Conservation (phyloP, 2,888 invertebrate genomes). For the Onthophagus sagittarius region DNA sequence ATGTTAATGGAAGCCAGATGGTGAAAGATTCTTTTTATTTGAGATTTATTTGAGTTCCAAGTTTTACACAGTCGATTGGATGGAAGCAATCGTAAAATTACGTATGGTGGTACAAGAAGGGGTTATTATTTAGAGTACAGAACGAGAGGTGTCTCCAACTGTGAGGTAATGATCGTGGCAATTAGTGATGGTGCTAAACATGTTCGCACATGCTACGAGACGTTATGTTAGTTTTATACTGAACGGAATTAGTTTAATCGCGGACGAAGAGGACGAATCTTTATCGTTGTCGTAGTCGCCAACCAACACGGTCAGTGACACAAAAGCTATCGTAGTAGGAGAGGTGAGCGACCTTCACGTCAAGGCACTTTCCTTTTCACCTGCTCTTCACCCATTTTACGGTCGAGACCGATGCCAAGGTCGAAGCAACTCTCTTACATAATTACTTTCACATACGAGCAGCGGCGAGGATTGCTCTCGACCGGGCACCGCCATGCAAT, state of each 20-base stretch:
- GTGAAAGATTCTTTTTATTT: not conserved
- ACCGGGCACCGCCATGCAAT: not conserved
- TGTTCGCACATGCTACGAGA: constrained; percentile 2
- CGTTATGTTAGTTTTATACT: not conserved
- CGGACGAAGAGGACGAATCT: not conserved
- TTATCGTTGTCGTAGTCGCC: not conserved
- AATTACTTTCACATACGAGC: constrained; percentile 21
- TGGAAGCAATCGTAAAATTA: not conserved
- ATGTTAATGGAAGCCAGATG: not conserved
- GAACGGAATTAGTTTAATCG: not conserved
- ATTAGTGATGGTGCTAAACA: constrained; percentile 2
- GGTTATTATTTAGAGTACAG: constrained; percentile 4
- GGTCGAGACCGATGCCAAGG: constrained; percentile 9
- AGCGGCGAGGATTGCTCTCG: constrained; percentile 1
- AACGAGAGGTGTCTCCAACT: not conserved
- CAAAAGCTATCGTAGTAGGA: not conserved
- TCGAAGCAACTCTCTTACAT: constrained; percentile 15
- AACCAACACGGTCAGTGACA: constrained; percentile 6
- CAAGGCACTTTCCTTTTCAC: constrained; percentile 3
- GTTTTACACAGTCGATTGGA: not conserved
- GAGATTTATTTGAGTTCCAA: not conserved
- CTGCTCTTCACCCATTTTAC: constrained; percentile 11
- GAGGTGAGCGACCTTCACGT: not conserved
- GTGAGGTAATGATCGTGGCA: constrained; percentile 6
- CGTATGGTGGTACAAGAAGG: not conserved